Conservation (phyloP, 2,888 invertebrate genomes). For the Thereva unica region DNA sequence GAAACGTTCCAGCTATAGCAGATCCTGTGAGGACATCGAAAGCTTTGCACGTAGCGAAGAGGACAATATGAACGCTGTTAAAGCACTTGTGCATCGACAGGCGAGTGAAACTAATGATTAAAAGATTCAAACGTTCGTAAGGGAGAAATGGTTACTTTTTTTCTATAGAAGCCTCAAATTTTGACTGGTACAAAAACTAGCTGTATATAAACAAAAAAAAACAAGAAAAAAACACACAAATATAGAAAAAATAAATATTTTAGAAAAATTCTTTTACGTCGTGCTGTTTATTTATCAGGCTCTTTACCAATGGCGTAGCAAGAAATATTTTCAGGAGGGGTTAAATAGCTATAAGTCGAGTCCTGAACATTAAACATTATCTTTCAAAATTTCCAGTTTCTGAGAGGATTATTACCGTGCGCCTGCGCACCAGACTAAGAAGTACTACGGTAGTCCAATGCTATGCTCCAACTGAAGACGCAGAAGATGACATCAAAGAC, state of each 20-base stretch:
- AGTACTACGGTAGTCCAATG: no score
- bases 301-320: no score
- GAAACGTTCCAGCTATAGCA: conserved; percentile 41
- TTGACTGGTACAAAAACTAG: conserved; percentile 10
- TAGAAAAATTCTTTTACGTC: conserved; percentile 15
- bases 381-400: no score
- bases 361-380: no score
- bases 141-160: conserved; percentile 1
- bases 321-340: no score
- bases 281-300: no score
- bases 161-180: conserved; percentile 6
- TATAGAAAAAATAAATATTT: conserved; percentile 26
- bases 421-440: no score
- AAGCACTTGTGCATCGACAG: conserved; percentile 39
- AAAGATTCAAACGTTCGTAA: conserved; percentile 10
- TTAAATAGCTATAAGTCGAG: no score
- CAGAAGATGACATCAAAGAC: no score
- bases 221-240: background rate
- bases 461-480: no score
- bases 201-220: conserved; percentile 7
- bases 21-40: conserved; percentile 41
- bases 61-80: conserved; percentile 29
- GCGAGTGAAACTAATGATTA: conserved; percentile 39
- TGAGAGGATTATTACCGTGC: no score
- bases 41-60: conserved; percentile 8